phyloP scores from a whole-genome alignment of 2,113 vertebrate genomes.

The Trematocara macrostoma region DNA sequence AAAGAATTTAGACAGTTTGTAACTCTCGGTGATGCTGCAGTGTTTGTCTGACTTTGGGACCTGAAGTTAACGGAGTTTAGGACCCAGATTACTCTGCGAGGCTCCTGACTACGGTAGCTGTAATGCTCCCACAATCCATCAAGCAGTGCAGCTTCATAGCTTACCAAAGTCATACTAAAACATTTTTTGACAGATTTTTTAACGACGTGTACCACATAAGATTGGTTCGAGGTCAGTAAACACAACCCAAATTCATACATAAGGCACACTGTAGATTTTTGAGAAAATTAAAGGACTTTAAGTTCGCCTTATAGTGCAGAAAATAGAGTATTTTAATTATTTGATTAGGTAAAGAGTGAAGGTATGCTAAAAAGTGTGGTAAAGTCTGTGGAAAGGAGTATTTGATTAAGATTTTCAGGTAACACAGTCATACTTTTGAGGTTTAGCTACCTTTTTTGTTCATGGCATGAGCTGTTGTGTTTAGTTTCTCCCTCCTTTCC shows the following conservation, averaged over 20 bases:
- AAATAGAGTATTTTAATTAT: not conserved
- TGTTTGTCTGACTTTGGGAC: too few species aligned
- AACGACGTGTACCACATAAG: too few species aligned
- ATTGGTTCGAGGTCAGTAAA: too few species aligned
- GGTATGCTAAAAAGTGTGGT: not conserved
- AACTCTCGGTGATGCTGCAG: too few species aligned
- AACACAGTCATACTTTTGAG: not conserved
- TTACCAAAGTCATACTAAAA: too few species aligned
- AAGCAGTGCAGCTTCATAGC: too few species aligned
- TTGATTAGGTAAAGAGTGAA: not conserved
- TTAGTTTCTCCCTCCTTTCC: not conserved
- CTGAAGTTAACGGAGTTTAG: too few species aligned
- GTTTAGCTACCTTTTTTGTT: not conserved
- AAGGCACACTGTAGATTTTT: fast-evolving
- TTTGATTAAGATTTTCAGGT: not conserved
- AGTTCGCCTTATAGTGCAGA: fast-evolving
- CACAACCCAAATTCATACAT: not conserved
- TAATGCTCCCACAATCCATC: too few species aligned
- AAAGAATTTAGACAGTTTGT: too few species aligned
- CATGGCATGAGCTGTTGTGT: not conserved
- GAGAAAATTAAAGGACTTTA: fast-evolving
- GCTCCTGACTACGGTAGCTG: too few species aligned
- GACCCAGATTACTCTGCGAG: too few species aligned
- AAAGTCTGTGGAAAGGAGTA: not conserved
- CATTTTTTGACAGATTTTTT: too few species aligned